phyloP scores from a whole-genome alignment of 2,113 vertebrate species.

The Petrocephalus microphthalmus region DNA sequence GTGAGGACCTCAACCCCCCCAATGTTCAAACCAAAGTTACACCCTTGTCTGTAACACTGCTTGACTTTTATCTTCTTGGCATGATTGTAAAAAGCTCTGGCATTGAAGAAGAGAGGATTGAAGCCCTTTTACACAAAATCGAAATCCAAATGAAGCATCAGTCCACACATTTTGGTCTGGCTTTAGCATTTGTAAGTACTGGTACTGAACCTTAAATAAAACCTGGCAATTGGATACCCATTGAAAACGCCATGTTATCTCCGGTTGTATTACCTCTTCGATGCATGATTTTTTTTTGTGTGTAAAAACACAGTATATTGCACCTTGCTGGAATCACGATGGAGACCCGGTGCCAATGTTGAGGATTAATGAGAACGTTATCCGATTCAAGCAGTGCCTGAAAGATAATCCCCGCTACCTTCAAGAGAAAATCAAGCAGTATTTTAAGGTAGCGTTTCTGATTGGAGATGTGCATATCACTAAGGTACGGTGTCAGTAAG shows the following conservation, averaged over 20 bases:
- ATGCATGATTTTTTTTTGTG: not conserved
- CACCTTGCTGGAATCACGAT: slow-evolving; percentile 88
- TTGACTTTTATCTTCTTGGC: not conserved
- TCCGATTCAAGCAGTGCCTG: slow-evolving; percentile 68
- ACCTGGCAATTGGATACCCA: not conserved
- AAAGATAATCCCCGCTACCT: slow-evolving; percentile 77
- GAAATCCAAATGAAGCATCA: slow-evolving; percentile 95
- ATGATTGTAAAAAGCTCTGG: slow-evolving; percentile 62
- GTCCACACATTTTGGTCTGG: slow-evolving; percentile 81
- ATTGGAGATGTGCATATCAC: not conserved
- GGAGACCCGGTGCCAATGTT: slow-evolving; percentile 85
- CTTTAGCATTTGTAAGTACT: slow-evolving; percentile 76
- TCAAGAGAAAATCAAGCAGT: slow-evolving; percentile 78
- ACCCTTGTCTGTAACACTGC: too few species aligned
- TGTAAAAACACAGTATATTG: slow-evolving; percentile 64
- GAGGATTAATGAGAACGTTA: slow-evolving; percentile 66
- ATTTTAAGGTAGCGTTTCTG: slow-evolving; percentile 75
- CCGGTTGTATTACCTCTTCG: not conserved
- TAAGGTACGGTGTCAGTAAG: not conserved
- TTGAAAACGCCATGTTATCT: not conserved
- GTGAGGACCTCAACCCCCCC: too few species aligned
- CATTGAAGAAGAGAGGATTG: slow-evolving; percentile 80
- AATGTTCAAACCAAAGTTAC: too few species aligned
- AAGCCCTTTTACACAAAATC: slow-evolving; percentile 87
- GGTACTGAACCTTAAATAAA: slow-evolving; percentile 37